These are phyloP conservation scores for Hiodon alosoides DNA, from an alignment of 2,113 vertebrate genomes.

Conservation along the genomic window DNA sequence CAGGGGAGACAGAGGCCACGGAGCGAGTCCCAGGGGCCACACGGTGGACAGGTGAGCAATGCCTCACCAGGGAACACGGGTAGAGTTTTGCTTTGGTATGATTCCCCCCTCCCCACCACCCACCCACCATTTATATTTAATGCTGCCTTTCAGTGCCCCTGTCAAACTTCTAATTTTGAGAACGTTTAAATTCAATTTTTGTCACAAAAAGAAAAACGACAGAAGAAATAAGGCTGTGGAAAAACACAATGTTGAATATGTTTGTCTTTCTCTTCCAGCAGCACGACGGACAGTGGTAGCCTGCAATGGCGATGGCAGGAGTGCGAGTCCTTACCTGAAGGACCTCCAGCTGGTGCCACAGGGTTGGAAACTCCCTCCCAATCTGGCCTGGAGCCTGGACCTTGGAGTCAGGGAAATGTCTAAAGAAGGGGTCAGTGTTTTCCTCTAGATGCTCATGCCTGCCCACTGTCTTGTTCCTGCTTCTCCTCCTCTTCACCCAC, in stretches of 20 bases:
- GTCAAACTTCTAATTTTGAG: not conserved
- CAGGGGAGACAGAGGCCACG: not conserved
- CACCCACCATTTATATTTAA: not conserved
- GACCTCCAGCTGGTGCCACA: constrained; percentile 37
- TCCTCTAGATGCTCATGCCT: constrained; percentile 44
- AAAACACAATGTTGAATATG: constrained; percentile 30
- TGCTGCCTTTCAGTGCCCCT: not conserved
- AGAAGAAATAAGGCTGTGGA: not conserved
- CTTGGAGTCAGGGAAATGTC: constrained; percentile 32
- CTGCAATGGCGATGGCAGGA: constrained; percentile 30
- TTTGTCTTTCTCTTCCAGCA: constrained; percentile 41
- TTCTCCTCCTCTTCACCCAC: constrained; percentile 34
- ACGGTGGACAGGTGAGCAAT: constrained; percentile 24
- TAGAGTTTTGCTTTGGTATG: not conserved
- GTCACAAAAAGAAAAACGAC: no score
- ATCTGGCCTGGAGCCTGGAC: no score
- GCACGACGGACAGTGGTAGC: constrained; percentile 47
- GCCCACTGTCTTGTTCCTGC: constrained; percentile 20
- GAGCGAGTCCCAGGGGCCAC: not conserved
- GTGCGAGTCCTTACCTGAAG: not conserved
- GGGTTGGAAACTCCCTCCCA: no score
- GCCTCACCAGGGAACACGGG: not conserved
- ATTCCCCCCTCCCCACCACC: not conserved
- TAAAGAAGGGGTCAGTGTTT: constrained; percentile 46
- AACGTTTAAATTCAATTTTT: no score